Evolutionary conservation across 2,888 invertebrate genomes (phyloP), one percentile per base, ranked within the genome.

Genomic region (Kryphioiulus occultus): DNA sequence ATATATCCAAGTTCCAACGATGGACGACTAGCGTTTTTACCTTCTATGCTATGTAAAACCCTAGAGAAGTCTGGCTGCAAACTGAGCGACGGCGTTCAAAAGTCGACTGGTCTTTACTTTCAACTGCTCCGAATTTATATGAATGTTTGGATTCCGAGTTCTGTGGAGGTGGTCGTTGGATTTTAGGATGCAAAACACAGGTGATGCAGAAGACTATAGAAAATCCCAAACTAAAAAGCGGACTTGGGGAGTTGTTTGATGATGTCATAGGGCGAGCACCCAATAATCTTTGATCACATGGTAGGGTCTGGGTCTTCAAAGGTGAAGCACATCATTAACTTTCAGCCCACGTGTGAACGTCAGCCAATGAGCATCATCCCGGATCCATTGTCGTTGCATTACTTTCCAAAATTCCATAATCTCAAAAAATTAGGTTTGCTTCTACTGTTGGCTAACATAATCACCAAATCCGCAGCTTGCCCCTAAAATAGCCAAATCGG

Each of bases 241-340:
- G 78, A 9, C 30, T 78, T 30, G 30, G 78, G 26, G 30, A 78
- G 78, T 15, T 78, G 30, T 9, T 78, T 10, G 30, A 30, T 78
- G 78, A 78, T 78, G 78, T 78, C 78, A 78, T 78, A 78, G 30
- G 78, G 78, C 30, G 78, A 15, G 30, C 30, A 78, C 78, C 78
- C 78, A 78, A 78, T 78, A 78, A 78, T 78, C 78, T 26, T 17
- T 30, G 78, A 78, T 78, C 78, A 78, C 78, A 78, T 78, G 78
- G 30, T 78, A 12, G 30, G 78, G 78, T 78, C 26, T 78, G 30
- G 78, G 30, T 30, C 78, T 30, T 7, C 15, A 26, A 78, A 78
- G 78, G 26, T 78, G 30, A 78, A 26, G 78, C 78, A 30, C 78
- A 78, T 78, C 78, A 78, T 78, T 30, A 78, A 78, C 78, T 26